A percentile compares a stretch with the other conserved stretches of the same genome.
These are phyloP conservation scores for Drosophila ananassae DNA, from an alignment of 1,140 invertebrate species.

Conservation along the genomic window DNA sequence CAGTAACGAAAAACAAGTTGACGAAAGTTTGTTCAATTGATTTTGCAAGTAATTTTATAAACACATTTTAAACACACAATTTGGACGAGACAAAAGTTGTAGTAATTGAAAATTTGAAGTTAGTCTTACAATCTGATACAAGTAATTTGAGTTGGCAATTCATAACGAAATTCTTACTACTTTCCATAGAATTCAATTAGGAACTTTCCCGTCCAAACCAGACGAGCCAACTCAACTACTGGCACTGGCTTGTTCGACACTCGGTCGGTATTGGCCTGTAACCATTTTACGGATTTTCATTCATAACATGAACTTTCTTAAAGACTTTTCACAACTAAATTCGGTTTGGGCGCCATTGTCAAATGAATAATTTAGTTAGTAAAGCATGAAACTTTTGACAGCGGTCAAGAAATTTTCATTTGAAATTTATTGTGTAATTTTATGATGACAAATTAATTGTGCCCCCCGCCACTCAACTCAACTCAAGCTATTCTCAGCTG, in stretches of 20 bases:
- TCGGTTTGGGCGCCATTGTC: constrained; percentile 4
- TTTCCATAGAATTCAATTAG: constrained; percentile 76
- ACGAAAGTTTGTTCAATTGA: constrained; percentile 40
- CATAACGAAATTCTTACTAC: constrained; percentile 63
- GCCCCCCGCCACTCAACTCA: constrained; percentile 26
- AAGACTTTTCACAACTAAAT: constrained; percentile 20
- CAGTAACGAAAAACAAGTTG: constrained; percentile 9
- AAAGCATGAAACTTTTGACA: constrained; percentile 53
- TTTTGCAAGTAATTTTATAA: constrained; percentile 40
- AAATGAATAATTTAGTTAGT: constrained; percentile 50
- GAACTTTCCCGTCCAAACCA: constrained; percentile 56
- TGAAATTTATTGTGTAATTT: constrained; percentile 64
- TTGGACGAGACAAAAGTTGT: constrained; percentile 29
- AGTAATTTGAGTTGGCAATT: constrained; percentile 60
- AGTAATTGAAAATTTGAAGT: constrained; percentile 50
- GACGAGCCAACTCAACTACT: constrained; percentile 18
- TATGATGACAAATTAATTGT: constrained; percentile 71
- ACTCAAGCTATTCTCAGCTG: neutral
- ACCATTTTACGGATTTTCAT: constrained; percentile 21
- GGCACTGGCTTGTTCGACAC: constrained; percentile 40
- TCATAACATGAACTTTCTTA: constrained; percentile 30
- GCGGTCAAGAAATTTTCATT: constrained; percentile 53
- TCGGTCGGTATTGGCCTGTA: constrained; percentile 40
- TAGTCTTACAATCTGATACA: constrained; percentile 41
- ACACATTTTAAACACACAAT: constrained; percentile 52